phyloP scores from a whole-genome alignment of 1,140 invertebrate species.

The Thaumetopoea pityocampa region DNA sequence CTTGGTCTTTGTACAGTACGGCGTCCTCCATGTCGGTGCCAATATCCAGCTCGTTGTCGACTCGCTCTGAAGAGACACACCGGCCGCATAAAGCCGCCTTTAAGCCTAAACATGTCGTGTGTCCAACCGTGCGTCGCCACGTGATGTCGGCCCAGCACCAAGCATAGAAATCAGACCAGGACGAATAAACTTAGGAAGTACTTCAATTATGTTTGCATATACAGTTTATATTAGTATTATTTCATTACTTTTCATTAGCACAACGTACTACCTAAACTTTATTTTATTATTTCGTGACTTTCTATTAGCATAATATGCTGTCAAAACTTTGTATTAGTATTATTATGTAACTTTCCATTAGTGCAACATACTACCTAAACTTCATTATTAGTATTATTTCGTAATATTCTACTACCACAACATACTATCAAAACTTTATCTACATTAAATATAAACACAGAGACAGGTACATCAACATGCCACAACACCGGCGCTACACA shows the following conservation, averaged over 20 bases:
- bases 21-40: slow-evolving; percentile 87
- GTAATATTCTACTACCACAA: too few relatives aligned
- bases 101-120: slow-evolving; percentile 68
- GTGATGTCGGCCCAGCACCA: slow-evolving; percentile 43
- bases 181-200: slow-evolving; percentile 26
- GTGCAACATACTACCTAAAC: too few relatives aligned
- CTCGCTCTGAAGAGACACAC: slow-evolving; percentile 80
- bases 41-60: slow-evolving; percentile 79
- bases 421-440: too few relatives aligned
- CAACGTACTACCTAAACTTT: too few relatives aligned
- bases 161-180: slow-evolving; percentile 72
- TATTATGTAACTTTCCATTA: too few relatives aligned
- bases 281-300: too few relatives aligned
- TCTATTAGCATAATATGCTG: too few relatives aligned
- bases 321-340: too few relatives aligned
- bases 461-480: slow-evolving; percentile 40
- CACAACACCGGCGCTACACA: too few relatives aligned
- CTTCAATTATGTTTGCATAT: not conserved
- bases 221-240: not conserved
- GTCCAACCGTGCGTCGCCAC: slow-evolving; percentile 42
- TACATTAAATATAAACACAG: too few relatives aligned
- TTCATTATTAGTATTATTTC: too few relatives aligned
- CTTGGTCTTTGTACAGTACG: slow-evolving; percentile 88
- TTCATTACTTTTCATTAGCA: not conserved
- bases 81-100: slow-evolving; percentile 76